A percentile compares a stretch with the other conserved stretches of the same genome.
phyloP scores from a whole-genome alignment of 2,888 invertebrate genomes.

The Chalcis sispes region DNA sequence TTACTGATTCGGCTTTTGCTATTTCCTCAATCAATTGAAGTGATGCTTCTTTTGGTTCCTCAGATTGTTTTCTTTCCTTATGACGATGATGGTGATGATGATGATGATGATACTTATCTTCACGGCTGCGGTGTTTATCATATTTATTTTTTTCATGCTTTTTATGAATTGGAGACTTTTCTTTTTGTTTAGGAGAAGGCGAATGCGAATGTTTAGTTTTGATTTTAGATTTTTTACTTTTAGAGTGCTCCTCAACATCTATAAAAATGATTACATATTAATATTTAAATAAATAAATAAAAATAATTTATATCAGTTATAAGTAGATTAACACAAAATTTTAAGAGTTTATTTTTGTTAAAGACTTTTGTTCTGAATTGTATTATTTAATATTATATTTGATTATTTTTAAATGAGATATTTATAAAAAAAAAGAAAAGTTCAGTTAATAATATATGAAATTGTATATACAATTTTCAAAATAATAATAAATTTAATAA shows the following conservation, averaged over 20 bases:
- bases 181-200: slow-evolving; percentile 46
- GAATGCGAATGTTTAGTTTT: slow-evolving; percentile 35
- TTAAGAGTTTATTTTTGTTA: neutral
- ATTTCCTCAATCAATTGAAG: neutral
- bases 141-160: slow-evolving; percentile 45
- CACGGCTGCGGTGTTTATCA: slow-evolving; percentile 46
- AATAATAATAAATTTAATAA: too few species aligned
- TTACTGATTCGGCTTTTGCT: slow-evolving; percentile 45
- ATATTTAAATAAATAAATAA: slow-evolving; percentile 1
- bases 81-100: slow-evolving; percentile 51
- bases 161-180: slow-evolving; percentile 49
- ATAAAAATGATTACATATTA: neutral
- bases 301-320: neutral
- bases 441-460: too few species aligned
- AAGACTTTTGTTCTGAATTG: neutral
- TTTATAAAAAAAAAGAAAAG: too few species aligned
- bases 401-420: too few species aligned
- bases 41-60: slow-evolving; percentile 10
- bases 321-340: neutral
- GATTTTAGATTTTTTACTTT: slow-evolving; percentile 36
- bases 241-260: slow-evolving; percentile 36
- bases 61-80: slow-evolving; percentile 49
- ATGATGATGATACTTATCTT: slow-evolving; percentile 49
- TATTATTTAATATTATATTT: too few species aligned
- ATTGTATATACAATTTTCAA: too few species aligned